Base-by-base conservation (phyloP, 2,797 vertebrate genomes). In the Sternarchorhynchus goeldii region DNA sequence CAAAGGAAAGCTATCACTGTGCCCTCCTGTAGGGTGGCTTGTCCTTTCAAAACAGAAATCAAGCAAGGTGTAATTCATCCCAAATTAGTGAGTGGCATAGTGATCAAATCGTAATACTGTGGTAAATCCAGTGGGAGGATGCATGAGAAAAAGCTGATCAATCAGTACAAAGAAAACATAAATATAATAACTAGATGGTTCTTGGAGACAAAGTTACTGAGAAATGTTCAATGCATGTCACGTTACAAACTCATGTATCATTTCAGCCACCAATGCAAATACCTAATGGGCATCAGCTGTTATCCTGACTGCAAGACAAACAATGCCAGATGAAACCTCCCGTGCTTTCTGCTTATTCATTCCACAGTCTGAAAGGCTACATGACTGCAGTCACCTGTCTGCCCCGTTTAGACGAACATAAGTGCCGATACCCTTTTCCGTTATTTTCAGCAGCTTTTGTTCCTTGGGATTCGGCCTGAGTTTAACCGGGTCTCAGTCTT, bases 81-180 rank as follows among this genome's bases (percentile, higher is more conserved):
- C 39, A 64, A 75, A 80, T 75, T 75, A 70, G 70, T 80, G 73
- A 75, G 59, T 17, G 12, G 17, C 58, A 64, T 75, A 66, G 18
- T 25, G 50, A 63, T 56, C 14, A 55, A 63, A 55, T 55, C 57
- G 21, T 25, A 62, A 18, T n/a, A 36, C 21, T 62, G 4, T 4
- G 6, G 53, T 70, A 34, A 68, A 17, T 59, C 36, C 6, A 41
- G 56, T 56, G 59, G 56, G 36, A 68, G 25, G 75, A 66, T 34
- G 20, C 18, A 18, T 17, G 59, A 17, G 21, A 29, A 31, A 20
- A 34, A 3, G 5, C 25, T 31, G 66, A 55, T 20, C 66, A 32
- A 25, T 17, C 45, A n/a, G 29, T 31, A 29, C 8, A 55, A 10
- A 21, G 39, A 45, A 21, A 67, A 45, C 65, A 67, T 10, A 12